Evolutionary conservation across 2,888 invertebrate species (phyloP), one percentile per base, ranked within the genome.

Genomic region (Clitarchus hookeri): DNA sequence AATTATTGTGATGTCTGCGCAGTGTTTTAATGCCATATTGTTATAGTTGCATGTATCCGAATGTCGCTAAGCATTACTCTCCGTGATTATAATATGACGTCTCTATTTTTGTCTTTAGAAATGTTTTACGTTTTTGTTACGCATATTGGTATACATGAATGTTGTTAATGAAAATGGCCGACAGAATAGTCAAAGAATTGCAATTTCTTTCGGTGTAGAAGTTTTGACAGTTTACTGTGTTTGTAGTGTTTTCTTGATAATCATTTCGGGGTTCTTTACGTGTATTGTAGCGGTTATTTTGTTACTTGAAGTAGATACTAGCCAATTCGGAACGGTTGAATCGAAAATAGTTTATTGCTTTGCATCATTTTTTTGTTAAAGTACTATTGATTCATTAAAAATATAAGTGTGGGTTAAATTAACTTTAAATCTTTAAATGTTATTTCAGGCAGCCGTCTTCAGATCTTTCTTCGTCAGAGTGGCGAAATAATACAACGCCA

Each of bases 401-500:
- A 86, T 84, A 65, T 77, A 65, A 23, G 12, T 65, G 36, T 65
- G 65, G 26, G 19, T 13, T 26, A n/a, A 77, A 65, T 36, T 4
- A 27, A 16, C 0, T 84, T 16, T 65, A 27, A 53, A 53, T 16
- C 9, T 16, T 25, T 26, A 16, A 80, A 25, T 84, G 26, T 65
- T 78, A 19, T 87, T 87, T 26, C 86, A 87, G 87, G 83, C 78
- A 27, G n/a, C 36, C 80, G 44, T 83, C 77, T 26, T 53, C 48
- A 77, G 54, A 85, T 78, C 78, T 86, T 77, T 85, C 85, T 16
- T 44, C 83, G 26, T 36, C 86, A 53, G 86, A 86, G 85, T 86
- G 88, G 88, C 85, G 78, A 54, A 86, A 44, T 80, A 84, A 84
- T 77, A 79, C 86, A 25, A 82, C 86, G 83, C 87, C 87, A 48